Evolutionary conservation across 2,888 invertebrate species (phyloP), one percentile per base, ranked within the genome.

Genomic region (Epistrophe grossulariae): DNA sequence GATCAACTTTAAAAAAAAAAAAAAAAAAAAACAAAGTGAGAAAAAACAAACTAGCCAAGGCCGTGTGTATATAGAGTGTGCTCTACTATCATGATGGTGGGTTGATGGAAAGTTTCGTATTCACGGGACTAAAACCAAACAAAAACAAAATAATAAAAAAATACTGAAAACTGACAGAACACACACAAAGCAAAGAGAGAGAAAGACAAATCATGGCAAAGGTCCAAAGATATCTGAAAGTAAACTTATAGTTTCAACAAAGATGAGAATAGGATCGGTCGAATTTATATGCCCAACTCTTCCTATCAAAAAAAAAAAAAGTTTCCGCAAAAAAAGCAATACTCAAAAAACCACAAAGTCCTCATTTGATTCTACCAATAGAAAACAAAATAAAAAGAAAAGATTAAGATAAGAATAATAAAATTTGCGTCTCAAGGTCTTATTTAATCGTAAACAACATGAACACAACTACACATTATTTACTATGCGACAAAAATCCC

Each of bases 401-500:
- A 38, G 13, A 60, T 17, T 38, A 60, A 52, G 48, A 52, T 40
- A 68, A 40, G 40, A 60, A 62, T 8, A 73, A 15, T 24, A 57
- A 38, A 52, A 59, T 59, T 73, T 60, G 66, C 52, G 68, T 48
- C 52, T 55, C 80, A 84, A 81, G 77, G 72, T 68, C 72, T 72
- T 24, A 17, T 55, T 68, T 73, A 55, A 80, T 71, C 80, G 48
- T 52, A 76, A 84, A 59, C 57, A 77, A 50, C 35, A 35, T 31
- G 7, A 35, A 6, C 1, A 35, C 80, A 60, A 62, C 62, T 40
- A 60, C 38, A 17, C 19, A 43, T 5, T 73, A 64, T 77, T 72
- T 45, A 60, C 55, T 68, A 66, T 80, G 81, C 62, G 70, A 55
- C 4, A 76, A 76, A 76, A 57, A 79, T 19, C 55, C 68, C 45